These are phyloP conservation scores for Scaptomyza pallida DNA, from an alignment of 1,140 invertebrate genomes.

Conservation along the genomic window DNA sequence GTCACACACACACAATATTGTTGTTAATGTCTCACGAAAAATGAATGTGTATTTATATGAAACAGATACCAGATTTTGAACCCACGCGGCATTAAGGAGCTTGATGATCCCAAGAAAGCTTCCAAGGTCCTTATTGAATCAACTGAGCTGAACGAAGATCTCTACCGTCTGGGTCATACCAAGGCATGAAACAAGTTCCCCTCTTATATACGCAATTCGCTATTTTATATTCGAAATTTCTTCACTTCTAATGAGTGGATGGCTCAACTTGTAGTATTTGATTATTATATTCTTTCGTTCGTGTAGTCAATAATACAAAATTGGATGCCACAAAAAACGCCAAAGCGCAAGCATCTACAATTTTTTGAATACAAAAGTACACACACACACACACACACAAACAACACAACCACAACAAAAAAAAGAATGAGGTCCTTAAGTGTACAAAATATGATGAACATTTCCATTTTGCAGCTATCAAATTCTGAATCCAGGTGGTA, in stretches of 20 bases:
- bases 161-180: slow-evolving; percentile 96
- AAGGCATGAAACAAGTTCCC: slow-evolving; percentile 87
- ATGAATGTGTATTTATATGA: slow-evolving; percentile 30
- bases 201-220: slow-evolving; percentile 10
- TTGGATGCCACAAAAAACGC: slow-evolving; percentile 53
- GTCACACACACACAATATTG: slow-evolving; percentile 19
- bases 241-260: slow-evolving; percentile 67
- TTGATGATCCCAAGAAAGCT: slow-evolving; percentile 90
- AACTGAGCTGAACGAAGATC: slow-evolving; percentile 90
- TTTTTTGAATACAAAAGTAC: slow-evolving; percentile 12
- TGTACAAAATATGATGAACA: slow-evolving; percentile 23
- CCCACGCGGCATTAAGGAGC: slow-evolving; percentile 89
- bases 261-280: slow-evolving; percentile 45
- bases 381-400: slow-evolving; percentile 31
- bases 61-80: slow-evolving; percentile 94
- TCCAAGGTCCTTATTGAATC: slow-evolving; percentile 90
- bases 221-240: slow-evolving; percentile 64
- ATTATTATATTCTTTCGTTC: slow-evolving; percentile 15
- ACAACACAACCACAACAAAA: slow-evolving; percentile 16
- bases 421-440: slow-evolving; percentile 21
- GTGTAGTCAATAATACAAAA: slow-evolving; percentile 70
- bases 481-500: slow-evolving; percentile 97
- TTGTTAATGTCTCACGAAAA: slow-evolving; percentile 24
- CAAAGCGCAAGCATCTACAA: slow-evolving; percentile 45
- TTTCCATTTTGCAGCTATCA: slow-evolving; percentile 91